Evolutionary conservation across 2,113 vertebrate species (phyloP).

Genomic region (Mormyrus iriodes): DNA sequence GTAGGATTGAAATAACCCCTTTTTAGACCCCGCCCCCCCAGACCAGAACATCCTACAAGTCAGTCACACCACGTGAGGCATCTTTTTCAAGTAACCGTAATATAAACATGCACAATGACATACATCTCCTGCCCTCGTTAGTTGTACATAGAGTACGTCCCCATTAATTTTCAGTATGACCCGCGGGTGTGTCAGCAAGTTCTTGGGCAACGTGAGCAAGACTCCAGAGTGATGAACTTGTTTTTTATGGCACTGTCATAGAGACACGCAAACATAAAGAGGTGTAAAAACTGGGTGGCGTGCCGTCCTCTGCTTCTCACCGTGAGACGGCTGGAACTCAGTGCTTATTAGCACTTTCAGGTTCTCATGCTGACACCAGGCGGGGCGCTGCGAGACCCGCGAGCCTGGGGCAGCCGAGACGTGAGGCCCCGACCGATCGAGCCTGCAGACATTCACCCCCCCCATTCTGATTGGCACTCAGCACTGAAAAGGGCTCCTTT

Average conservation of each 20-base stretch:
- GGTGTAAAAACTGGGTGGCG: background rate
- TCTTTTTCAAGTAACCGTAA: background rate
- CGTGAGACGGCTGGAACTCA: background rate
- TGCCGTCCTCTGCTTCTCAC: background rate
- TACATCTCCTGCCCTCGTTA: background rate
- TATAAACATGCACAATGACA: background rate
- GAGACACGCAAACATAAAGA: background rate
- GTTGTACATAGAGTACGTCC: background rate
- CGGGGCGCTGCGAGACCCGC: background rate
- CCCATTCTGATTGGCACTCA: conserved; percentile 6
- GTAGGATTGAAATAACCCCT: background rate
- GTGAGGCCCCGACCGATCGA: background rate
- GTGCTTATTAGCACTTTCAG: background rate
- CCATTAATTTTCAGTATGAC: background rate
- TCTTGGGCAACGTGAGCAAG: background rate
- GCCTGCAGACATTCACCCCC: background rate
- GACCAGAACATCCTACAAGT: background rate
- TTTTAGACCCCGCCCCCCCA: background rate
- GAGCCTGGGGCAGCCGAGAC: background rate
- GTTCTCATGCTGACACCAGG: background rate
- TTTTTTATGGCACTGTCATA: background rate
- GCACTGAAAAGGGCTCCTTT: background rate
- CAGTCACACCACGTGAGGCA: background rate
- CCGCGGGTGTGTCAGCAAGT: background rate
- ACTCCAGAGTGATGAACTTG: background rate